phyloP scores from a whole-genome alignment of 2,113 vertebrate species.

The Peromyscus leucopus region DNA sequence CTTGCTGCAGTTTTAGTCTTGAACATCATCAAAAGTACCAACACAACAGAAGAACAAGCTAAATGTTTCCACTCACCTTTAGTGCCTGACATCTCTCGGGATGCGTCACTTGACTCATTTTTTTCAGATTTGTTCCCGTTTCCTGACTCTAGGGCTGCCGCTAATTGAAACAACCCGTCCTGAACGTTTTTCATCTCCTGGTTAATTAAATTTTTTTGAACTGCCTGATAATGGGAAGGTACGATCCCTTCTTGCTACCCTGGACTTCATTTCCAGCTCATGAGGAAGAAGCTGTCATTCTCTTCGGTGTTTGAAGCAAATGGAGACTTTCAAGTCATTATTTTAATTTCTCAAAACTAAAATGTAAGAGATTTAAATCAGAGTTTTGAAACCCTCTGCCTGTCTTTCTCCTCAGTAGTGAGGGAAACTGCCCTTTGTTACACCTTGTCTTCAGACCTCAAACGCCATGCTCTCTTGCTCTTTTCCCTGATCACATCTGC shows the following conservation, averaged over 20 bases:
- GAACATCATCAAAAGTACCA: background rate
- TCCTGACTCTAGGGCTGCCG: background rate
- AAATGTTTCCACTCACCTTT: background rate
- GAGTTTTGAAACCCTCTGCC: background rate
- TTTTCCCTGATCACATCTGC: background rate
- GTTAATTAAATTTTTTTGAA: background rate
- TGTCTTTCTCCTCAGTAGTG: background rate
- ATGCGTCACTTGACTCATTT: background rate
- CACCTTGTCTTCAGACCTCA: background rate
- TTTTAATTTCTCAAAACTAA: constrained; percentile 45
- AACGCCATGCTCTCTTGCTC: background rate
- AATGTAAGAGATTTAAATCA: constrained; percentile 20
- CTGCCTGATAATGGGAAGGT: background rate
- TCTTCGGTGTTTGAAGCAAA: background rate
- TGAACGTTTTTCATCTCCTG: background rate
- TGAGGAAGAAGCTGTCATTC: background rate
- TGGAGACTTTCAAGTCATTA: constrained; percentile 1
- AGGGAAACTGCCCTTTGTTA: background rate
- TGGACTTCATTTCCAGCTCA: background rate
- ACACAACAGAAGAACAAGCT: background rate
- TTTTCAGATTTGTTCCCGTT: background rate
- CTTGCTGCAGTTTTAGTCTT: background rate
- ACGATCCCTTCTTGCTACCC: background rate
- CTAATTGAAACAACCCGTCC: background rate
- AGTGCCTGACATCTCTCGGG: background rate